Conservation (phyloP, 2,888 invertebrate genomes). For the Emesis furor region DNA sequence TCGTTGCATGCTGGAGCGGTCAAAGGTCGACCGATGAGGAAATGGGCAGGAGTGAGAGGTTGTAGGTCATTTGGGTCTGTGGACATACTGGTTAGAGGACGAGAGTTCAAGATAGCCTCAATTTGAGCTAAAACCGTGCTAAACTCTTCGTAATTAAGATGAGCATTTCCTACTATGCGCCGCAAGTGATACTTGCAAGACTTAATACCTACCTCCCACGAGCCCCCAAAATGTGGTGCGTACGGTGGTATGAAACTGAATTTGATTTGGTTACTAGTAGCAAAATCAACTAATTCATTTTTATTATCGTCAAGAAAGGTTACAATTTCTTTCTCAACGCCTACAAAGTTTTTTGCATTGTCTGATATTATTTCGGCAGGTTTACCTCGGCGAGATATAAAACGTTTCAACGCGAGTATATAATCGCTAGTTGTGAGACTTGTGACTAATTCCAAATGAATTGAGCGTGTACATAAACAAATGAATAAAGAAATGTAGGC, state of each 20-base stretch:
- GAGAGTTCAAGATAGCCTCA: conserved; percentile 43
- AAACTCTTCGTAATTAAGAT: conserved; percentile 66
- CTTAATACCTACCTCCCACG: background rate
- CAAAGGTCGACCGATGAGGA: conserved; percentile 50
- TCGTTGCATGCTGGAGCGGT: background rate
- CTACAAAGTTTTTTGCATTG: no score
- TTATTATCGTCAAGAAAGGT: background rate
- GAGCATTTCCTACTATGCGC: conserved; percentile 1
- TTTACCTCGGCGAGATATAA: no score
- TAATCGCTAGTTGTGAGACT: background rate
- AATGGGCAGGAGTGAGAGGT: conserved; percentile 46
- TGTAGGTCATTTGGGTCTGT: conserved; percentile 34
- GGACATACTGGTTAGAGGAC: conserved; percentile 33
- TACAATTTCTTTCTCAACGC: background rate
- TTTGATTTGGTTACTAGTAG: background rate
- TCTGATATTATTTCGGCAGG: no score
- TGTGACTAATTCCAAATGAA: background rate
- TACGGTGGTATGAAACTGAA: background rate
- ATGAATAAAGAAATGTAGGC: background rate
- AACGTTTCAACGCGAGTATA: background rate
- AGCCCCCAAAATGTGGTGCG: background rate
- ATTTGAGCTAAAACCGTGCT: conserved; percentile 37
- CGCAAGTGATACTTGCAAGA: background rate
- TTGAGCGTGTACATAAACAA: background rate
- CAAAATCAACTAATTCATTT: background rate